Evolutionary conservation across 2,888 invertebrate genomes (phyloP), one percentile per base, ranked within the genome.

Genomic region (Galerucella pusilla): DNA sequence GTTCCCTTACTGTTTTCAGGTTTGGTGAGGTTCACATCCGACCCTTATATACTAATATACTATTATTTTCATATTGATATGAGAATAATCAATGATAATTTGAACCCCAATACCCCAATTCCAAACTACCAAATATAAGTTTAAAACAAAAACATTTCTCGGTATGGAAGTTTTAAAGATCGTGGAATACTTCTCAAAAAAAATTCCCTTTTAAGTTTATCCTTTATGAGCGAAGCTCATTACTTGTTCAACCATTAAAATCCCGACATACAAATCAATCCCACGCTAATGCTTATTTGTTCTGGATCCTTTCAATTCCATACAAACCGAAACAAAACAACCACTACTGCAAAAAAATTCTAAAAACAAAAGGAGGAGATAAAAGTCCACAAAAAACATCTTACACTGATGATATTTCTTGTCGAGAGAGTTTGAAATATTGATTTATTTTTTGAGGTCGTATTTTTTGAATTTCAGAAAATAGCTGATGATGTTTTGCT

Each of bases 251-350:
- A 12, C 25, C 64, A 46, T 65, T 65, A 65, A 46, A 65, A 16
- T 46, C 45, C 46, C 20, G 64, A 65, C 45, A 16, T 16, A 46
- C 16, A 46, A 64, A 64, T 65, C 64, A 25, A n/a, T 46, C 45
- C 45, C 45, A 7, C 61, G 11, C 63, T 42, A 63, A 63, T 46
- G 64, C 64, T 46, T 65, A 65, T 65, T 65, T 65, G 46, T 65
- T 65, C 16, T 65, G 46, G 46, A 46, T 65, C 46, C 20, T 20
- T 65, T 46, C 64, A 65, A 65, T 65, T 45, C 20, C 46, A 20
- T 46, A 65, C 64, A 20, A 64, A 46, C 20, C 20, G 6, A 45
- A 46, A 65, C 64, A 65, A 42, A 65, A 65, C 45, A 65, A 65
- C 16, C n/a, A 20, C 64, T 20, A 46, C 46, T 14, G 42, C 16